Conservation (phyloP, 2,888 invertebrate genomes). For the Punctoribates punctum region DNA sequence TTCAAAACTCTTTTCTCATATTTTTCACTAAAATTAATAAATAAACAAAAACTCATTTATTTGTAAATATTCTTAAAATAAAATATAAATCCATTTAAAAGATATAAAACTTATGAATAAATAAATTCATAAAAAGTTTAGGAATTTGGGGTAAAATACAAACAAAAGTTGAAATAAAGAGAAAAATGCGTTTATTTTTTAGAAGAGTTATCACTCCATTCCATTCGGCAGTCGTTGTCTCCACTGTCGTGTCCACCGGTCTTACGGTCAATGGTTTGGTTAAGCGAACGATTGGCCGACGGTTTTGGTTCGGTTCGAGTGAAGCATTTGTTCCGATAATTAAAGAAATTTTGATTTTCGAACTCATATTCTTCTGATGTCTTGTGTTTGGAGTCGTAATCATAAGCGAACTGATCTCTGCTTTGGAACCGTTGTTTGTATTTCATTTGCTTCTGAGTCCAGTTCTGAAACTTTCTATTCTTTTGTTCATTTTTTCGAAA, state of each 20-base stretch:
- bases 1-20: too few relatives aligned
- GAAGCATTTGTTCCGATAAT: neutral
- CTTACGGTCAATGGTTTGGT: neutral
- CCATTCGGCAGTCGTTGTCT: neutral
- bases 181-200: too few relatives aligned
- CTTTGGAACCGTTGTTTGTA: neutral
- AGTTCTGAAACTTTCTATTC: neutral
- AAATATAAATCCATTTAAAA: too few relatives aligned
- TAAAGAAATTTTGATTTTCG: too few relatives aligned
- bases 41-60: too few relatives aligned
- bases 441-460: neutral
- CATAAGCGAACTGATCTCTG: neutral
- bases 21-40: too few relatives aligned
- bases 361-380: neutral
- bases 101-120: too few relatives aligned
- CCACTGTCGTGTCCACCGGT: neutral
- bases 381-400: slow-evolving; percentile 12
- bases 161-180: too few relatives aligned
- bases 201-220: neutral
- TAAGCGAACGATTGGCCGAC: neutral
- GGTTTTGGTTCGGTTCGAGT: neutral
- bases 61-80: too few relatives aligned
- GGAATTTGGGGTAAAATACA: too few relatives aligned
- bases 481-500: slow-evolving; percentile 24
- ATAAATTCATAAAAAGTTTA: too few relatives aligned